phyloP scores from a whole-genome alignment of 2,797 vertebrate genomes.

The Anniella stebbinsi region DNA sequence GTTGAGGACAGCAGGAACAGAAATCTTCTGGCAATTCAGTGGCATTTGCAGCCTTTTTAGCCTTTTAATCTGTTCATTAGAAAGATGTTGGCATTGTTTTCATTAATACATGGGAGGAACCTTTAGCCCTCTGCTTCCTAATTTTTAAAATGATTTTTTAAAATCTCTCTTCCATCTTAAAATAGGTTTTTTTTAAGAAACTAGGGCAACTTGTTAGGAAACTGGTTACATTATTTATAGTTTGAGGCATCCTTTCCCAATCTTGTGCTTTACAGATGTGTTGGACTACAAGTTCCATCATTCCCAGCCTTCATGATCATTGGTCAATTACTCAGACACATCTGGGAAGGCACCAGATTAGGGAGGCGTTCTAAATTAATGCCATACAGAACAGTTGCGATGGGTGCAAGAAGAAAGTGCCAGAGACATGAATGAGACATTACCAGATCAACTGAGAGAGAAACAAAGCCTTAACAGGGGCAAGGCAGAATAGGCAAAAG shows the following conservation, averaged over 20 bases:
- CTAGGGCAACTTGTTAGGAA: rapidly evolving
- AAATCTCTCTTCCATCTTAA: conserved; percentile 40
- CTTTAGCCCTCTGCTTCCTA: conserved; percentile 17
- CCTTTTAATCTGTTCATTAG: no score
- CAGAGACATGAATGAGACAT: neutral
- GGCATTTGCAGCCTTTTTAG: neutral
- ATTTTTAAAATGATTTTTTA: conserved; percentile 22
- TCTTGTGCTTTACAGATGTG: neutral
- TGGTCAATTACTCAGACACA: neutral
- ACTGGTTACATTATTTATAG: conserved; percentile 24
- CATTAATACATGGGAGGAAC: neutral
- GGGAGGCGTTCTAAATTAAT: neutral
- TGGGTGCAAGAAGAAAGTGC: no score
- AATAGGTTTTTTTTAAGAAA: neutral
- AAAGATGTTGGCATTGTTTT: neutral
- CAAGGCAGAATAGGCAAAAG: neutral
- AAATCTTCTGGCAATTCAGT: neutral
- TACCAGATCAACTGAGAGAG: neutral
- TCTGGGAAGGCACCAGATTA: no score
- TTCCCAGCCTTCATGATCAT: neutral
- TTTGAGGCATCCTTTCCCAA: neutral
- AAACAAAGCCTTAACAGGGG: neutral
- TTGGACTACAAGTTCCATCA: no score
- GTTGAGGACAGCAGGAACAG: neutral
- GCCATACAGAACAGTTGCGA: neutral